These are phyloP conservation scores for Tapera naevia DNA, from an alignment of 2,797 vertebrate genomes.

Conservation along the genomic window DNA sequence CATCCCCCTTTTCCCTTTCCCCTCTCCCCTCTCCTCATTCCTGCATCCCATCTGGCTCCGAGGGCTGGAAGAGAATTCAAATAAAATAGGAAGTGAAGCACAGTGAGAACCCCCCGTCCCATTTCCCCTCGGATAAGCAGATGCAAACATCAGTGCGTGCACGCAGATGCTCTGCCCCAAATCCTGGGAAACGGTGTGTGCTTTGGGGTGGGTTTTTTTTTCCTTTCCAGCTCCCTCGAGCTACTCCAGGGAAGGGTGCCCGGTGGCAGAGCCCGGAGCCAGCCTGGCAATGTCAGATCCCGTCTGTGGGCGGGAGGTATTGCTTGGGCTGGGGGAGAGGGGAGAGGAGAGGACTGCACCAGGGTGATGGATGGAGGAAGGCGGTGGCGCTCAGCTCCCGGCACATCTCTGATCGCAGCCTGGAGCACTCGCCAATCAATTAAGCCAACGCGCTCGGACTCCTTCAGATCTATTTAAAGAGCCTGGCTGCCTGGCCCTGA, in stretches of 20 bases:
- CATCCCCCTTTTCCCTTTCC: too few relatives aligned
- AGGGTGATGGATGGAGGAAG: background rate
- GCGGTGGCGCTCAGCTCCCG: background rate
- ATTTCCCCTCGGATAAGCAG: background rate
- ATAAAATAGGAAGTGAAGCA: background rate
- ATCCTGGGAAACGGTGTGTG: background rate
- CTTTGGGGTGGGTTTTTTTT: background rate
- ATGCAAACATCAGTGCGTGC: background rate
- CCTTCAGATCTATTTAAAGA: slow-evolving; percentile 28
- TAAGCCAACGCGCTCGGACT: background rate
- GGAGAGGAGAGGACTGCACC: background rate
- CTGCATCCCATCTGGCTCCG: background rate
- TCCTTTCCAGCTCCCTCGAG: background rate
- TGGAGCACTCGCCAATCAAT: slow-evolving; percentile 2
- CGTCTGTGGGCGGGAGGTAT: background rate
- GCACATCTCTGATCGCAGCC: background rate
- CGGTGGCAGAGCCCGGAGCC: background rate
- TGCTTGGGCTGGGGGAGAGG: background rate
- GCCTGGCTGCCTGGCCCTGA: background rate
- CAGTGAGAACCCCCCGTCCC: background rate
- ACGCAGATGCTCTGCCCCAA: background rate
- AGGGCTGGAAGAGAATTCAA: background rate
- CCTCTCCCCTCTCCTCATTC: background rate
- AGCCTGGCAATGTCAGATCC: background rate
- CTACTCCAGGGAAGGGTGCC: background rate